phyloP scores from a whole-genome alignment of 2,888 invertebrate genomes.

The Desoria tigrina region DNA sequence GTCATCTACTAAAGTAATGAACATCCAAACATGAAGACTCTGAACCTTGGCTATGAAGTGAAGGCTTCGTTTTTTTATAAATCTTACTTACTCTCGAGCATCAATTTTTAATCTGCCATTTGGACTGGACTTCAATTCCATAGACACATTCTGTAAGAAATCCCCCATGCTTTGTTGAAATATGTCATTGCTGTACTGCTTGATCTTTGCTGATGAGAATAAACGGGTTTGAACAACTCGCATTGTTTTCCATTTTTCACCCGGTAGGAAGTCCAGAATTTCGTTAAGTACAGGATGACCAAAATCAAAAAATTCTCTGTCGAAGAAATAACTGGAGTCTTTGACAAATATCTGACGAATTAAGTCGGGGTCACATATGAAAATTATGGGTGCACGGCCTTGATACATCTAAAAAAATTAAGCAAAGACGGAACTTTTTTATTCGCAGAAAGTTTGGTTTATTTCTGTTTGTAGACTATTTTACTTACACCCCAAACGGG shows the following conservation, averaged over 20 bases:
- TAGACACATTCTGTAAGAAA: slow-evolving; percentile 30
- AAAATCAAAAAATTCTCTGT: slow-evolving; percentile 37
- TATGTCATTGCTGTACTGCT: slow-evolving; percentile 36
- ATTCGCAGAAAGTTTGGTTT: slow-evolving; percentile 6
- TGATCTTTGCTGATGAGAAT: slow-evolving; percentile 48
- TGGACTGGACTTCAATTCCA: slow-evolving; percentile 19
- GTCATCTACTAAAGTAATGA: too few relatives aligned
- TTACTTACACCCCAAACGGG: slow-evolving; percentile 50
- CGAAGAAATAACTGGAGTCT: slow-evolving; percentile 44
- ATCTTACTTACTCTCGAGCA: slow-evolving; percentile 47
- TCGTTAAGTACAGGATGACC: slow-evolving; percentile 45
- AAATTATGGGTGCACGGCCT: slow-evolving; percentile 48
- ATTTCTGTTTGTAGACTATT: background rate
- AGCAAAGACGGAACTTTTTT: slow-evolving; percentile 13
- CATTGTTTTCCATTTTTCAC: slow-evolving; percentile 52
- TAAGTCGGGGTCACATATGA: slow-evolving; percentile 48
- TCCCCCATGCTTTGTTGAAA: slow-evolving; percentile 27
- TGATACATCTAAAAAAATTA: slow-evolving; percentile 45
- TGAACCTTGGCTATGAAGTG: too few relatives aligned
- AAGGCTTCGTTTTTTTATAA: too few relatives aligned
- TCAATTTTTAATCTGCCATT: slow-evolving; percentile 44
- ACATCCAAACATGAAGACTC: background rate
- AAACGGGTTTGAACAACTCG: slow-evolving; percentile 41
- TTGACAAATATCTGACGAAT: slow-evolving; percentile 49
- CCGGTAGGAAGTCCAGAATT: slow-evolving; percentile 48